Evolutionary conservation across 2,797 vertebrate species (phyloP).

Genomic region (Linurgus olivaceus): DNA sequence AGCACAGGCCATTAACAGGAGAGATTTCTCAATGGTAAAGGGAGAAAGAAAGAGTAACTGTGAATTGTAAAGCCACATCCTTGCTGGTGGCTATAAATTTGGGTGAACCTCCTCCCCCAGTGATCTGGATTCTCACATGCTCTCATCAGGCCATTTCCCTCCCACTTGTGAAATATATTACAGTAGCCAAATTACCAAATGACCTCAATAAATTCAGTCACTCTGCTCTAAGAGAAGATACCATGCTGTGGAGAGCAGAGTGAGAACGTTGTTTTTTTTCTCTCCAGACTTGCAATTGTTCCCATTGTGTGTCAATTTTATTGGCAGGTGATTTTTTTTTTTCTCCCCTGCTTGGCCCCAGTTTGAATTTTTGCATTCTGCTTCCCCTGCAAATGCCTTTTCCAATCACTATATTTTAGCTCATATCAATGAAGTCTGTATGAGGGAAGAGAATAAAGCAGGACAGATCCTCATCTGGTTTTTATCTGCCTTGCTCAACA

Average conservation of each 20-base stretch:
- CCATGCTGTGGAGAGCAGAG: constrained; percentile 32
- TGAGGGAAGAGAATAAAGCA: background rate
- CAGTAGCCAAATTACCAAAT: constrained; percentile 60
- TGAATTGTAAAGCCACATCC: constrained; percentile 54
- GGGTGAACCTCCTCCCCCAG: constrained; percentile 47
- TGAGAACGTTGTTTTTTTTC: background rate
- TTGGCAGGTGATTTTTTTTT: constrained; percentile 37
- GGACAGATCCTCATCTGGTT: background rate
- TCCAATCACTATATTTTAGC: constrained; percentile 46
- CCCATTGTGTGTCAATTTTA: constrained; percentile 32
- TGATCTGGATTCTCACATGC: constrained; percentile 52
- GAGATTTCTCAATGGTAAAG: background rate
- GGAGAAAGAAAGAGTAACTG: background rate
- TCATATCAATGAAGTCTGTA: constrained; percentile 37
- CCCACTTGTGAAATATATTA: constrained; percentile 60
- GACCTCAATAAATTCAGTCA: constrained; percentile 54
- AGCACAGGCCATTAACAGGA: background rate
- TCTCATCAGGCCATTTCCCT: constrained; percentile 33
- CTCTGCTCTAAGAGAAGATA: constrained; percentile 19
- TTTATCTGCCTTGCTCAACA: background rate
- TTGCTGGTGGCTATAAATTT: constrained; percentile 56
- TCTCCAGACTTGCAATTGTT: constrained; percentile 11
- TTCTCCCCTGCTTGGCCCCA: constrained; percentile 41
- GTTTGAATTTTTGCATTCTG: constrained; percentile 31
- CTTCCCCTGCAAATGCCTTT: constrained; percentile 49